Evolutionary conservation across 2,797 vertebrate species (phyloP).

Genomic region (Brachyrhaphis roseni): DNA sequence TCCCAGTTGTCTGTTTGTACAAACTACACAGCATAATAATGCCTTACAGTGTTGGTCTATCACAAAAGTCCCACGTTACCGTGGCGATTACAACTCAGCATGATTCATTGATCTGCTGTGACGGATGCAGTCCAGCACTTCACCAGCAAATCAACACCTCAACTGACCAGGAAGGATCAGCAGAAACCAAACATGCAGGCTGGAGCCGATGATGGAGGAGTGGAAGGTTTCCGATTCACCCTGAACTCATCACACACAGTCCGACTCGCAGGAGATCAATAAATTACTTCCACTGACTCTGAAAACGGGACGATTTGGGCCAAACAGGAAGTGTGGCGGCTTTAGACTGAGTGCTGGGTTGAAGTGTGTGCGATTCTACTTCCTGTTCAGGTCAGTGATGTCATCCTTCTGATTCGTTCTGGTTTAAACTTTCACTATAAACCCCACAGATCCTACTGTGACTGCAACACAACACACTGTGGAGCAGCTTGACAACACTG

Average conservation of each 20-base stretch:
- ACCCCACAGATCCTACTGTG: background rate
- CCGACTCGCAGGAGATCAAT: background rate
- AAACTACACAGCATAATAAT: background rate
- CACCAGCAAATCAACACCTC: conserved; percentile 49
- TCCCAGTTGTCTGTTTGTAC: background rate
- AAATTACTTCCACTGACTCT: background rate
- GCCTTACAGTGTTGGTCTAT: background rate
- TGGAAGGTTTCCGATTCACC: background rate
- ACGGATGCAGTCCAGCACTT: conserved; percentile 13
- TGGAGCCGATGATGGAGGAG: background rate
- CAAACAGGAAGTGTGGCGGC: background rate
- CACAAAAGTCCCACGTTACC: background rate
- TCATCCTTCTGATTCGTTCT: conserved; percentile 12
- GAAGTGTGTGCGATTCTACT: background rate
- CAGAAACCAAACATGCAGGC: conserved; percentile 58
- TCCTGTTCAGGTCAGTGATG: conserved; percentile 21
- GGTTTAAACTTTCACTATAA: background rate
- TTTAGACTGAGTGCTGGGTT: background rate
- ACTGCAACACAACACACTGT: background rate
- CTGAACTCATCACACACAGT: background rate
- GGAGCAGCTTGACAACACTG: background rate
- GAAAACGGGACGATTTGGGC: background rate
- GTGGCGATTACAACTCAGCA: background rate
- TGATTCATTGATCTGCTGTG: conserved; percentile 16
- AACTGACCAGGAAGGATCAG: conserved; percentile 49